Percentiles rank a stretch among this genome's conserved stretches.
phyloP scores from a whole-genome alignment of 2,797 vertebrate species.

The Sebastes umbrosus region DNA sequence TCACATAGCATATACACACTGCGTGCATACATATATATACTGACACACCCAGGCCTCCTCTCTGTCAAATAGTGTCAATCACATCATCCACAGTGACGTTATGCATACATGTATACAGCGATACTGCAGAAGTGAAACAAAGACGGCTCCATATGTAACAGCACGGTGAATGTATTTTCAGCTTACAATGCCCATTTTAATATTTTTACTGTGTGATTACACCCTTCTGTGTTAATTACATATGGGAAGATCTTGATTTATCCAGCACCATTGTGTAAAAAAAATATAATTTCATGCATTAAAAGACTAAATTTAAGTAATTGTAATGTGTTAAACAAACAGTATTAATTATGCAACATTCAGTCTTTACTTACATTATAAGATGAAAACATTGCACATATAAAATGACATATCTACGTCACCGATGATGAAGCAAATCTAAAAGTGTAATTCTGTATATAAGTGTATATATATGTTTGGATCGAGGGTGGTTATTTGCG shows the following conservation, averaged over 20 bases:
- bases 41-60: background rate
- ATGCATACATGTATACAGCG: background rate
- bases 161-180: background rate
- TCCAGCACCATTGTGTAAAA: background rate
- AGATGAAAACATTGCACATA: background rate
- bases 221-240: conserved; percentile 12
- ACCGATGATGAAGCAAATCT: background rate
- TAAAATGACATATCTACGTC: background rate
- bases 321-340: background rate
- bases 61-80: conserved; percentile 1
- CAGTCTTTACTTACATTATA: background rate
- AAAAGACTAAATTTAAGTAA: background rate
- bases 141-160: conserved; percentile 4
- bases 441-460: background rate
- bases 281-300: background rate
- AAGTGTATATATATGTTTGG: background rate
- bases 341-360: background rate
- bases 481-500: background rate
- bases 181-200: background rate
- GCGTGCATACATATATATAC: background rate
- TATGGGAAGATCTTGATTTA: conserved; percentile 7
- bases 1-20: conserved; percentile 8
- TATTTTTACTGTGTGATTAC: conserved; percentile 28
- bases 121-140: background rate
- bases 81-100: background rate